phyloP scores from a whole-genome alignment of 2,888 invertebrate genomes.

The Platerodrilus igneus region DNA sequence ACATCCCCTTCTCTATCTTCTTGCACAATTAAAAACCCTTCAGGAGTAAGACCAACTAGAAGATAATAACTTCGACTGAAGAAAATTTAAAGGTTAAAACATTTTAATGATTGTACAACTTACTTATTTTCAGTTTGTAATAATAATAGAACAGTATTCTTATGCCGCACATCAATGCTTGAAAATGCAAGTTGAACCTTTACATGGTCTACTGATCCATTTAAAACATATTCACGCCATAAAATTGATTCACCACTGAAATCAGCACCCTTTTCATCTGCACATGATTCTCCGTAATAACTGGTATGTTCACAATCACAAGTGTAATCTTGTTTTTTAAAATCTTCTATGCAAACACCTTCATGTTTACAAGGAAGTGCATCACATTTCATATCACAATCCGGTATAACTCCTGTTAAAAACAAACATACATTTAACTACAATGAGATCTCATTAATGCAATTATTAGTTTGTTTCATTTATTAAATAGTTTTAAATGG shows the following conservation, averaged over 20 bases:
- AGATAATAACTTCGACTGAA: constrained; percentile 76
- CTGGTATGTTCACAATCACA: constrained; percentile 88
- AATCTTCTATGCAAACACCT: constrained; percentile 84
- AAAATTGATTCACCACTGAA: constrained; percentile 83
- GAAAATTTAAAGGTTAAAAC: constrained; percentile 8
- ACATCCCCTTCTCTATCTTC: constrained; percentile 76
- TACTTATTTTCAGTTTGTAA: constrained; percentile 81
- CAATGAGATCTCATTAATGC: constrained; percentile 45
- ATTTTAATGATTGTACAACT: constrained; percentile 29
- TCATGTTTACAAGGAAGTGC: constrained; percentile 82
- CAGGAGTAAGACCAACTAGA: constrained; percentile 74
- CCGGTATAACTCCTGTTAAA: constrained; percentile 67
- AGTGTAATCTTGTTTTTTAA: constrained; percentile 76
- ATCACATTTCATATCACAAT: constrained; percentile 88
- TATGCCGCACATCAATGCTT: constrained; percentile 70
- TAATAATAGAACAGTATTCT: constrained; percentile 72
- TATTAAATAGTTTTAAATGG: neutral
- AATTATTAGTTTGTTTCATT: neutral
- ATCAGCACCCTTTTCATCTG: constrained; percentile 85
- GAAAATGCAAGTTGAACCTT: constrained; percentile 86
- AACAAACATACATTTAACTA: no score
- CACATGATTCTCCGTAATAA: constrained; percentile 83
- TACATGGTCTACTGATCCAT: constrained; percentile 68
- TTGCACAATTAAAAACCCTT: constrained; percentile 79
- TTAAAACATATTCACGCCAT: constrained; percentile 69